Evolutionary conservation across 2,113 vertebrate species (phyloP).

Genomic region (Heteronetta atricapilla): DNA sequence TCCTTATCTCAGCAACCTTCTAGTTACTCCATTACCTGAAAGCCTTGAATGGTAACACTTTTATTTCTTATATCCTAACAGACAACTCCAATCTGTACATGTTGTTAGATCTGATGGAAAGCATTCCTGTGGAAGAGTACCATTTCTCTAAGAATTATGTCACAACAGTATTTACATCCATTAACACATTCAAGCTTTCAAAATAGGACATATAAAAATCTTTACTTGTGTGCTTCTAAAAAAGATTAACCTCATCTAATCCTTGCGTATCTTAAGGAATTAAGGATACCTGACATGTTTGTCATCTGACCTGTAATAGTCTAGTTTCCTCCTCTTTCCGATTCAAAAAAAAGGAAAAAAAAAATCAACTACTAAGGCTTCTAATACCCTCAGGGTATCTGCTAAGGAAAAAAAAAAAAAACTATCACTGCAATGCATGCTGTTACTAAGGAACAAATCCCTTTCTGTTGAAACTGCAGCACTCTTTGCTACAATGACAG

Average conservation of each 20-base stretch:
- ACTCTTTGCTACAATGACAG: slow-evolving; percentile 33
- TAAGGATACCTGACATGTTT: background rate
- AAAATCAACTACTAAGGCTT: background rate
- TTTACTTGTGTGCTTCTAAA: background rate
- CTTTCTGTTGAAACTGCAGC: slow-evolving; percentile 15
- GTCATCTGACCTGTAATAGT: background rate
- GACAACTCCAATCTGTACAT: background rate
- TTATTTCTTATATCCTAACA: background rate
- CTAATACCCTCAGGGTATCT: background rate
- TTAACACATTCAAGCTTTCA: background rate
- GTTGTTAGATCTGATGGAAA: background rate
- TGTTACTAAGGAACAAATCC: slow-evolving; percentile 49
- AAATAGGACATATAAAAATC: background rate
- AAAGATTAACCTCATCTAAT: background rate
- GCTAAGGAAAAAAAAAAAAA: background rate
- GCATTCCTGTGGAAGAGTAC: background rate
- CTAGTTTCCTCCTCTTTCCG: background rate
- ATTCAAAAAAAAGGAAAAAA: background rate
- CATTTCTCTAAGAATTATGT: background rate
- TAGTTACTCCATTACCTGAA: background rate
- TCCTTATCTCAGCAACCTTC: background rate
- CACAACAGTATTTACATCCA: background rate
- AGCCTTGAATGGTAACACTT: background rate
- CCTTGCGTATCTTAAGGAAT: background rate
- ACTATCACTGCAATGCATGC: background rate